A percentile compares a stretch with the other conserved stretches of the same genome.
Conservation (phyloP, 1,140 invertebrate species). For the Drosophila setifemur region DNA sequence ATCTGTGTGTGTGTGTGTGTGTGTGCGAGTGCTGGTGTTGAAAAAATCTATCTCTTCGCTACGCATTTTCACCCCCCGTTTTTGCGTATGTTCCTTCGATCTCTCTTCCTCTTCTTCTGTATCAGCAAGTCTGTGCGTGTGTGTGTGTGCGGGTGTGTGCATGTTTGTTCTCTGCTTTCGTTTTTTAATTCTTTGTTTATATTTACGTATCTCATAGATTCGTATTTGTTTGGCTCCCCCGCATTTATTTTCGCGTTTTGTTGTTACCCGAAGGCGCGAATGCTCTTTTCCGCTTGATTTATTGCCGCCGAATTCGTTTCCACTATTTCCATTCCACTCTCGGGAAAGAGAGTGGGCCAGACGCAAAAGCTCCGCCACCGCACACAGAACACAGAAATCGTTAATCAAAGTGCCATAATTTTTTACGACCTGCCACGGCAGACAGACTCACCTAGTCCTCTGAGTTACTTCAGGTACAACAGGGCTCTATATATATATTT, state of each 20-base stretch:
- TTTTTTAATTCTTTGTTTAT: constrained; percentile 74
- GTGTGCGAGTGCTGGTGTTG: constrained; percentile 53
- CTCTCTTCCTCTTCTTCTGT: constrained; percentile 66
- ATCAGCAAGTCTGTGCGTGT: constrained; percentile 33
- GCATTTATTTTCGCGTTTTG: constrained; percentile 26
- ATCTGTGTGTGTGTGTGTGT: constrained; percentile 36
- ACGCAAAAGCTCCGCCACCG: background rate
- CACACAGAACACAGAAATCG: too few relatives aligned
- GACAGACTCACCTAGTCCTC: background rate
- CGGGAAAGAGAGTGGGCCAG: background rate
- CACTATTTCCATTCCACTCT: background rate
- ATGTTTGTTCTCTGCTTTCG: constrained; percentile 40
- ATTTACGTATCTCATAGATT: constrained; percentile 67
- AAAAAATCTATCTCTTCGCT: constrained; percentile 77
- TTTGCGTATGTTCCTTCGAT: constrained; percentile 55
- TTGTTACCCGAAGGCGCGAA: constrained; percentile 20
- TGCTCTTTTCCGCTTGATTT: constrained; percentile 25
- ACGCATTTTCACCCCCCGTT: constrained; percentile 76
- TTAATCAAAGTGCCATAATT: constrained; percentile 36
- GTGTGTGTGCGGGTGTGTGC: constrained; percentile 1
- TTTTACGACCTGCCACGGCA: constrained; percentile 3
- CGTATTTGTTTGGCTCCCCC: constrained; percentile 61
- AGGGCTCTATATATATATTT: too few relatives aligned
- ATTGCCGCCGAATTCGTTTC: background rate
- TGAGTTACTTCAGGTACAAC: background rate